Evolutionary conservation across 2,888 invertebrate species (phyloP), one percentile per base, ranked within the genome.

Genomic region (Noctua fimbriata): DNA sequence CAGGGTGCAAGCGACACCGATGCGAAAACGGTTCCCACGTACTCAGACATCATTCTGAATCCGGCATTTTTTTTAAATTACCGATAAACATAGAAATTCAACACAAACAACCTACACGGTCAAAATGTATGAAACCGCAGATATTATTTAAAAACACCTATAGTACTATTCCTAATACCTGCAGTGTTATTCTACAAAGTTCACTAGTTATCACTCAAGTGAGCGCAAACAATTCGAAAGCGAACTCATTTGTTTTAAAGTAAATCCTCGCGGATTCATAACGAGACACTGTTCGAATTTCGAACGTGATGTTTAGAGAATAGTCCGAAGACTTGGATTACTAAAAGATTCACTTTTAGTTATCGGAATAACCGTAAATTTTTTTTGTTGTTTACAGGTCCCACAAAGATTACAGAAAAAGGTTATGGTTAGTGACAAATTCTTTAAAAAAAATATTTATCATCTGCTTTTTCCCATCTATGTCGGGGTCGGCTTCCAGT

Each of bases 141-240:
- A 2, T 47, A 16, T 16, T 16, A 5, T 49, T 47, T 47, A 3
- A 36, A 12, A 49, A 49, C 0, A 18, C 49, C 47, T 49, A 18
- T 16, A 6, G 18, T 49, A 49, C 16, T 18, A 18, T 49, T 49
- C 4, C 6, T 49, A 18, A 49, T 49, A 6, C 21, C 52, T 52
- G 14, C 44, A n/a, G 58, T n/a, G n/a, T n/a, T 55, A 55, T 24
- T 55, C 9, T 73, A 7, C 28, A 16, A 21, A 47, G 73, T 58
- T 72, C 72, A 71, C 24, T 65, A 0, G 32, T 24, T 70, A 16
- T 76, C 47, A 47, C 36, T 76, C 47, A 63, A 63, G 41, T 49
- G 75, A 65, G n/a, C 10, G 28, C 60, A 60, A 28, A 60, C 28
- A 60, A 60, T 60, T 28, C n/a, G 58, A 58, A 58, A 58, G 12